Evolutionary conservation across 2,888 invertebrate species (phyloP).

Genomic region (Silvanus unidentatus): DNA sequence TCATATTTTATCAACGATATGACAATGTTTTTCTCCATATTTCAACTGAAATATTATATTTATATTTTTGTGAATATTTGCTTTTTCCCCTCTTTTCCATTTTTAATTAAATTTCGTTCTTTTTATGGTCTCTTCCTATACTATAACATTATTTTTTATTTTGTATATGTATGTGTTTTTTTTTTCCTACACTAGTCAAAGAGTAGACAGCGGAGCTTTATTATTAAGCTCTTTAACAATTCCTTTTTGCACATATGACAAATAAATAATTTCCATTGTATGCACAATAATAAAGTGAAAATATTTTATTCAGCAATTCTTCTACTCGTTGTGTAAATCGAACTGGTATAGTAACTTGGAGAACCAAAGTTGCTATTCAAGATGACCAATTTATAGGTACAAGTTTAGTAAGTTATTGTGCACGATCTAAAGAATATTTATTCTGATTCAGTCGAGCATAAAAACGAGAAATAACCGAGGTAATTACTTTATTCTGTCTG

Average conservation of each 20-base stretch:
- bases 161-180: too few species aligned
- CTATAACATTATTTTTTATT: too few species aligned
- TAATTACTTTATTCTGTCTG: constrained; percentile 43
- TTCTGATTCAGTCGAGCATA: constrained; percentile 43
- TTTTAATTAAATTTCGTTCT: constrained; percentile 1
- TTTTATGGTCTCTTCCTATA: too few species aligned
- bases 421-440: constrained; percentile 43
- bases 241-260: too few species aligned
- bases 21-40: constrained; percentile 29
- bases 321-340: constrained; percentile 35
- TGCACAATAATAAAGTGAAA: too few species aligned
- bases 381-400: constrained; percentile 46
- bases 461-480: constrained; percentile 44
- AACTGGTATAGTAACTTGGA: too few species aligned
- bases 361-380: constrained; percentile 31
- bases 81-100: constrained; percentile 6
- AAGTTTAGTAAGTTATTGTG: constrained; percentile 44
- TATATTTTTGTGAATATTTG: constrained; percentile 4
- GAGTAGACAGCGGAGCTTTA: too few species aligned
- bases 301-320: too few species aligned
- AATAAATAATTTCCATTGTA: too few species aligned
- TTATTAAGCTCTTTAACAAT: too few species aligned
- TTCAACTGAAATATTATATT: constrained; percentile 20
- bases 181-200: too few species aligned
- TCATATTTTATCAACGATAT: constrained; percentile 28